These are phyloP conservation scores for Hartigia nigra DNA, from an alignment of 2,888 invertebrate genomes.

Conservation along the genomic window DNA sequence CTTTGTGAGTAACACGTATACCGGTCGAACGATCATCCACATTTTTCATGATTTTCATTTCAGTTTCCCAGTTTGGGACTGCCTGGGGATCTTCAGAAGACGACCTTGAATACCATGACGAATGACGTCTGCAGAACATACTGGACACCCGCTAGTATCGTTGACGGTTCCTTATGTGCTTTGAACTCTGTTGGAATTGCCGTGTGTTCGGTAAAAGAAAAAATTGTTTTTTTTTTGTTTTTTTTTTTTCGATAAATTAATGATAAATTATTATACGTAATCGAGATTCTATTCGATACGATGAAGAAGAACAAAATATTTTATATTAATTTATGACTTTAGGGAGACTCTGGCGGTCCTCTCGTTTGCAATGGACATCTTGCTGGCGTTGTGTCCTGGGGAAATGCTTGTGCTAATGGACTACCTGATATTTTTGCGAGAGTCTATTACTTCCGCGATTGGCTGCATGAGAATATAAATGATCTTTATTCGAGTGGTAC, in stretches of 20 bases:
- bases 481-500: constrained; percentile 3
- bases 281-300: not conserved
- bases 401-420: constrained; percentile 13
- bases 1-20: not conserved
- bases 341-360: constrained; percentile 21
- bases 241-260: too few relatives aligned
- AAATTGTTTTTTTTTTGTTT: too few relatives aligned
- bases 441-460: constrained; percentile 13
- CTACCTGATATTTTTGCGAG: constrained; percentile 9
- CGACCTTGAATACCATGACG: not conserved
- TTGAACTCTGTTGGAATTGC: not conserved
- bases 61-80: not conserved
- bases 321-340: not conserved
- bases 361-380: constrained; percentile 17
- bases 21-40: too few relatives aligned
- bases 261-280: not conserved
- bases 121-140: not conserved
- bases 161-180: not conserved
- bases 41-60: not conserved
- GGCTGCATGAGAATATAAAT: constrained; percentile 1
- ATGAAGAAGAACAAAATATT: not conserved
- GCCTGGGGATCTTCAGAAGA: not conserved
- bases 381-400: constrained; percentile 18
- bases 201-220: not conserved
- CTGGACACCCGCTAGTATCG: not conserved